A percentile compares a stretch with the other conserved stretches of the same genome.
These are phyloP conservation scores for Tortricodes alternella DNA, from an alignment of 2,888 invertebrate genomes.

Conservation along the genomic window DNA sequence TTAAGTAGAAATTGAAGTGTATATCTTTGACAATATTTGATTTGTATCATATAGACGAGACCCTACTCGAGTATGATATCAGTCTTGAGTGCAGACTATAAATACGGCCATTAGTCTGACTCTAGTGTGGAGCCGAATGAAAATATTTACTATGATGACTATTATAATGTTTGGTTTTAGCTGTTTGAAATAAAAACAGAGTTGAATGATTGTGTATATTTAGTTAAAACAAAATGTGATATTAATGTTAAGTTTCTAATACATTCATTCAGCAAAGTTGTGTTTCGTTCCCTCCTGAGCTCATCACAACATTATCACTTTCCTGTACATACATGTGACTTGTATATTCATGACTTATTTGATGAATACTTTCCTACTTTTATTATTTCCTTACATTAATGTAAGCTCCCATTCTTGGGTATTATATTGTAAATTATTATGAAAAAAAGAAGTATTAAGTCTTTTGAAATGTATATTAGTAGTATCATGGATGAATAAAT, in stretches of 20 bases:
- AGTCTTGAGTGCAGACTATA: too few relatives aligned
- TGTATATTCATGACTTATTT: slow-evolving; percentile 27
- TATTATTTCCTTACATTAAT: slow-evolving; percentile 1
- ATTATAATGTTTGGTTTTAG: background rate
- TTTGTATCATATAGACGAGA: background rate
- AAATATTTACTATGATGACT: too few relatives aligned
- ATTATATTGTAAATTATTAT: slow-evolving; percentile 5
- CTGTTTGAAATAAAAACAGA: background rate
- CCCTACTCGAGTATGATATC: too few relatives aligned
- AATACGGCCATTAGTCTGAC: too few relatives aligned
- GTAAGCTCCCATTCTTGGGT: slow-evolving; percentile 13
- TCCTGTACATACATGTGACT: slow-evolving; percentile 39
- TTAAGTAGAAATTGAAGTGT: background rate
- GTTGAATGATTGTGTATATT: slow-evolving; percentile 22
- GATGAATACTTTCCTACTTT: background rate
- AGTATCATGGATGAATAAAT: too few relatives aligned
- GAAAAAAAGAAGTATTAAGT: too few relatives aligned
- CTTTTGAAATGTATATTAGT: too few relatives aligned
- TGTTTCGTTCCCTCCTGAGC: slow-evolving; percentile 27
- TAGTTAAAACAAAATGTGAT: slow-evolving; percentile 61
- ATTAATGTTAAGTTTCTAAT: slow-evolving; percentile 61
- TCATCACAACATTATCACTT: slow-evolving; percentile 40
- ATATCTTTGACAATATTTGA: background rate
- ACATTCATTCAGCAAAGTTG: slow-evolving; percentile 41
- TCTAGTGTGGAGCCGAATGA: background rate